Percentiles rank a stretch among this genome's conserved stretches.
These are phyloP conservation scores for Oreochromis mossambicus DNA, from an alignment of 2,797 vertebrate genomes.

Conservation along the genomic window DNA sequence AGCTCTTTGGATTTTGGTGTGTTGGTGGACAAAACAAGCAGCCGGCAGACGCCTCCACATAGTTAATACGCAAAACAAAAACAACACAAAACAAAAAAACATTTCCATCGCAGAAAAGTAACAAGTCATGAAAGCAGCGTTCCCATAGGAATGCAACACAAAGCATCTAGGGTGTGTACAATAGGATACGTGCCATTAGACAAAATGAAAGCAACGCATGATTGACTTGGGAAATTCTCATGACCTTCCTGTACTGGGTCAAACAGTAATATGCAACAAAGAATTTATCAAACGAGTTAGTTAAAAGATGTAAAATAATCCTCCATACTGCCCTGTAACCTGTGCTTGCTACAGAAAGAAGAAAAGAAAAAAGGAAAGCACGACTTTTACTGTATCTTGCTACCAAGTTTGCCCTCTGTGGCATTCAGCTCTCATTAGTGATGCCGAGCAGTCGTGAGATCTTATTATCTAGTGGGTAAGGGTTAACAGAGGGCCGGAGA, in stretches of 20 bases:
- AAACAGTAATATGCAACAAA: background rate
- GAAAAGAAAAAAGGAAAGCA: background rate
- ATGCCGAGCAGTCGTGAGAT: conserved; percentile 60
- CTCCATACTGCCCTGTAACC: background rate
- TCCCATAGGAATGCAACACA: background rate
- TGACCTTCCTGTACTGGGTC: background rate
- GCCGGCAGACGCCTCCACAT: background rate
- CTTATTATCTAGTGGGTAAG: conserved; percentile 55
- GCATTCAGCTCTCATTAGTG: conserved; percentile 67
- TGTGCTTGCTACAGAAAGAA: background rate
- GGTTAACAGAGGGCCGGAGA: conserved; percentile 1
- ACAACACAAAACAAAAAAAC: background rate
- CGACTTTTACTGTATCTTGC: conserved; percentile 20
- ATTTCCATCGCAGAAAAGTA: background rate
- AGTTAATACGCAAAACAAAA: background rate
- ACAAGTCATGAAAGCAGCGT: background rate
- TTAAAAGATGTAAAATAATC: background rate
- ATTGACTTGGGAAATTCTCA: background rate
- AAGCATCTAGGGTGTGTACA: background rate
- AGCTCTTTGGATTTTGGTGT: background rate
- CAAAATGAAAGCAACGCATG: background rate
- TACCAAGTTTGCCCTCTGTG: conserved; percentile 46
- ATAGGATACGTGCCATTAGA: background rate
- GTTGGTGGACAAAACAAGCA: background rate
- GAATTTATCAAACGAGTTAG: background rate